Conservation (phyloP, 2,113 vertebrate species). For the Chrysemys picta region DNA sequence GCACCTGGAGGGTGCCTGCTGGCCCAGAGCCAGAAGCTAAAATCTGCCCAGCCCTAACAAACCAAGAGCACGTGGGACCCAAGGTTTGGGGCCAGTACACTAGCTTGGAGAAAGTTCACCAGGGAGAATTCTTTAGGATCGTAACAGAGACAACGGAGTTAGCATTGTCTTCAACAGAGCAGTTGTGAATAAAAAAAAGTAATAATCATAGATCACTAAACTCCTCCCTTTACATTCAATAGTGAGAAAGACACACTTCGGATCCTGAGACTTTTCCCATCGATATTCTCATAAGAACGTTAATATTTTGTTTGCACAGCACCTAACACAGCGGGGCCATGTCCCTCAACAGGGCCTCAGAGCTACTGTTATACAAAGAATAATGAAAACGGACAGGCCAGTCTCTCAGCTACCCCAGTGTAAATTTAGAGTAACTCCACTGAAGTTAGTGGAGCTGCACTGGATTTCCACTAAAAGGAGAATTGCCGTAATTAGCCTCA, state of each 20-base stretch:
- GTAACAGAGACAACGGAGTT: background rate
- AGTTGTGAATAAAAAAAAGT: background rate
- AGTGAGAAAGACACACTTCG: background rate
- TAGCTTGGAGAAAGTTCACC: background rate
- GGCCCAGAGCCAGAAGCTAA: background rate
- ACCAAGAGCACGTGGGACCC: background rate
- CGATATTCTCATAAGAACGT: background rate
- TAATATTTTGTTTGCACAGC: background rate
- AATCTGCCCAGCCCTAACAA: background rate
- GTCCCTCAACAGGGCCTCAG: too few relatives aligned
- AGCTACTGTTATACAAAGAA: background rate
- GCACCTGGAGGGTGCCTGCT: background rate
- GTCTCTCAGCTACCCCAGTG: background rate
- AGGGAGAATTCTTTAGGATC: background rate
- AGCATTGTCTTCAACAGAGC: background rate
- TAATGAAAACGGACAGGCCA: background rate
- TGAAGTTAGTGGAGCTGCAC: background rate
- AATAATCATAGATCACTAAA: background rate
- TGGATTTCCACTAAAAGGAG: background rate
- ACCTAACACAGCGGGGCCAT: background rate
- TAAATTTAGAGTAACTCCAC: background rate
- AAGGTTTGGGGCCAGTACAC: background rate
- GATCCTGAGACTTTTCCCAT: background rate
- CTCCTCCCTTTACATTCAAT: background rate
- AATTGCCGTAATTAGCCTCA: background rate